These are phyloP conservation scores for Nomada fucata DNA, from an alignment of 2,888 invertebrate genomes.

Conservation along the genomic window DNA sequence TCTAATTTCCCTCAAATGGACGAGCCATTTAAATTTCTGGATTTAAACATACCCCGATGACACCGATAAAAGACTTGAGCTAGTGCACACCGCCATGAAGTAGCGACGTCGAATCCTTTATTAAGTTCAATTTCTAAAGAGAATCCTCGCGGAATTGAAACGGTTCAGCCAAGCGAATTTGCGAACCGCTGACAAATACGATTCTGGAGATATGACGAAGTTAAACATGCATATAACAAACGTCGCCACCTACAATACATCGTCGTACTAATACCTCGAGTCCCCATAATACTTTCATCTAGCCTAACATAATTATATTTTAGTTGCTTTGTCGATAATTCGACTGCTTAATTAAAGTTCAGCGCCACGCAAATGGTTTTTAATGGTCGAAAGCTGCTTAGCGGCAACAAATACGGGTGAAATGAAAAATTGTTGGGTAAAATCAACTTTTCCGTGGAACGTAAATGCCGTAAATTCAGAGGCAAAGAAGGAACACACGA, in stretches of 20 bases:
- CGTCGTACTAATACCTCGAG: neutral
- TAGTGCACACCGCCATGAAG: neutral
- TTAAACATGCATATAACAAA: neutral
- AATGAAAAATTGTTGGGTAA: conserved; percentile 31
- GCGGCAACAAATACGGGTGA: neutral
- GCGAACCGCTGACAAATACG: neutral
- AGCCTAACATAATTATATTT: too few relatives aligned
- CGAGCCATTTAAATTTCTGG: neutral
- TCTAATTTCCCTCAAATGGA: too few relatives aligned
- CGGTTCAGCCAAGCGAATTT: conserved; percentile 8
- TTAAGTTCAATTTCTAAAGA: conserved; percentile 23
- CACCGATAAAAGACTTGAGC: conserved; percentile 1
- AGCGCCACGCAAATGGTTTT: too few relatives aligned
- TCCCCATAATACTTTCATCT: neutral
- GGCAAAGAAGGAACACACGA: conserved; percentile 56
- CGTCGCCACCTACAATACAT: neutral
- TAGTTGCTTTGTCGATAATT: too few relatives aligned
- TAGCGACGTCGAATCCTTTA: conserved; percentile 1
- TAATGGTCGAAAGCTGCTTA: too few relatives aligned
- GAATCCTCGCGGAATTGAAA: conserved; percentile 17
- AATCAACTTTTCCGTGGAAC: conserved; percentile 30
- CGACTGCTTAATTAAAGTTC: too few relatives aligned
- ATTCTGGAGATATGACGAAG: conserved; percentile 4
- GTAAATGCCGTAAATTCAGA: conserved; percentile 53
- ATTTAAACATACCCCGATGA: too few relatives aligned